Evolutionary conservation across 2,888 invertebrate species (phyloP), one percentile per base, ranked within the genome.

Genomic region (Habroteleia sp.): DNA sequence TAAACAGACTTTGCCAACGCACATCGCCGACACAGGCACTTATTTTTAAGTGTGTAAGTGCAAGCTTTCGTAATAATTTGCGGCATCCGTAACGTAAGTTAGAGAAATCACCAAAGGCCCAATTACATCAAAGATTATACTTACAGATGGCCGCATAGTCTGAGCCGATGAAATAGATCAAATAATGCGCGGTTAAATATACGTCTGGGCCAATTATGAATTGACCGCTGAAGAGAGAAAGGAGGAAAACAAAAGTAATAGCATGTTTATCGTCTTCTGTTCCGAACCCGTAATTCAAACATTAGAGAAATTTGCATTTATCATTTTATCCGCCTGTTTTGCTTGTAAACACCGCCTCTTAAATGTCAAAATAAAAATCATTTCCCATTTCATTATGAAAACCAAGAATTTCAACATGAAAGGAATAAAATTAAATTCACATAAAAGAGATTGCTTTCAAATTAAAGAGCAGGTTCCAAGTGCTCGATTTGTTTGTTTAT

Each of bases 211-310:
- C 52, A 52, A 69, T 69, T 69, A 69, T 46, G 52, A 69, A 69
- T 62, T 42, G 42, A 69, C 60, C 50, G 60, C 33, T 17, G 35
- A 71, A 52, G 31, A 63, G 71, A 54, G 71, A 63, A 71, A 72
- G 71, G 71, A 72, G 71, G 71, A 72, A 63, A 63, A 48, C 48
- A 54, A 63, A 72, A 63, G 39, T 54, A 71, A 63, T 63, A 46
- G 50, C 62, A 56, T n/a, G 46, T 46, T 62, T 71, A 54, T 71
- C 62, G 46, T 71, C 62, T 17, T 17, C 27, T 23, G 29, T 23
- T 27, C 0, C 23, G 3, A 50, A 46, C 41, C 42, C 7, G 29
- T 37, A 69, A 69, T 60, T 60, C 50, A 14, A 52, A 52, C 60
- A 58, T 68, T 68, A 58, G 42, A 60, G 4, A 37, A 8, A 60